Percentiles rank a stretch among this genome's conserved stretches.
These are phyloP conservation scores for Gymnarchus niloticus DNA, from an alignment of 2,113 vertebrate genomes.

Conservation along the genomic window DNA sequence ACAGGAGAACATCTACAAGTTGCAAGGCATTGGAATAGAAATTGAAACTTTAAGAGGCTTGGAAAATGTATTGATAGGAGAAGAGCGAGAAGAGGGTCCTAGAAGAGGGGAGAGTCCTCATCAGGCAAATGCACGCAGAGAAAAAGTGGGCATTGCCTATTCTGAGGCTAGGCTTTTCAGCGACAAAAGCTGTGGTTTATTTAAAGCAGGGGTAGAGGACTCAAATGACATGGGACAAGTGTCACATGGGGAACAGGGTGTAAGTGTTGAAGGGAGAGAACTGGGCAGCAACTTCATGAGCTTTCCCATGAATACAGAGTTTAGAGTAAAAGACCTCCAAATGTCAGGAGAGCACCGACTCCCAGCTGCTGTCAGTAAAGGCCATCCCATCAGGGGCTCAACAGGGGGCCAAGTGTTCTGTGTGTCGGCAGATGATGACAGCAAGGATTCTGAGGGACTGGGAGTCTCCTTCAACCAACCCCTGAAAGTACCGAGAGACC, in stretches of 20 bases:
- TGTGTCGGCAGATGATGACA: not conserved
- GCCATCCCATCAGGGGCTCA: not conserved
- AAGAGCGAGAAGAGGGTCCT: not conserved
- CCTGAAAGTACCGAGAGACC: not conserved
- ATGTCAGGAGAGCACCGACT: not conserved
- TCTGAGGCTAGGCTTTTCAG: not conserved
- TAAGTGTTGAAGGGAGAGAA: not conserved
- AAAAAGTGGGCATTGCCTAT: not conserved
- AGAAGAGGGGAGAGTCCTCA: conserved; percentile 10
- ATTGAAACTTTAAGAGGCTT: not conserved
- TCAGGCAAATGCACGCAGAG: not conserved
- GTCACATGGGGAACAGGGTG: not conserved
- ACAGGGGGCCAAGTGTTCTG: too few relatives aligned
- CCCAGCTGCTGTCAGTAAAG: not conserved
- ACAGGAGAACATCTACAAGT: not conserved
- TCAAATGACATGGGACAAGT: not conserved
- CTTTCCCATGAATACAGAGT: not conserved
- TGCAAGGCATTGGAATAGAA: not conserved
- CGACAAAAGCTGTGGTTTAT: not conserved
- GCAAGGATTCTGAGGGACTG: not conserved
- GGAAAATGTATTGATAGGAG: not conserved
- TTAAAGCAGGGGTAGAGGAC: not conserved
- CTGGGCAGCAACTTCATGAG: not conserved
- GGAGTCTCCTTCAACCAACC: not conserved
- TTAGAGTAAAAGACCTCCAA: not conserved